Percentiles rank a stretch among this genome's conserved stretches.
phyloP scores from a whole-genome alignment of 2,113 vertebrate species.

The Colaptes auratus region DNA sequence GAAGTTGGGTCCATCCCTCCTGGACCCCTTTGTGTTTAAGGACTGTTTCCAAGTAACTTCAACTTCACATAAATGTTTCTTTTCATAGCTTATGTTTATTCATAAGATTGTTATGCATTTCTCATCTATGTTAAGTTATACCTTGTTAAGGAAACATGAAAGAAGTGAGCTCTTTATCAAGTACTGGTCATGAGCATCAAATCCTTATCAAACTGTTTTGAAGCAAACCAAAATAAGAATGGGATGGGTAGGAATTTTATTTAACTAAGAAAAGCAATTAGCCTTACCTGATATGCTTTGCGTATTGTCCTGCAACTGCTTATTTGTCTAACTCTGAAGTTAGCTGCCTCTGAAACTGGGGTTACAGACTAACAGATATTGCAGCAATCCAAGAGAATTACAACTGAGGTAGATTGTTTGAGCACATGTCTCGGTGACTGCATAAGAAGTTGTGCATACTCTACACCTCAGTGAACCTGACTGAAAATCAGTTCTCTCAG shows the following conservation, averaged over 20 bases:
- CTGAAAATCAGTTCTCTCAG: background rate
- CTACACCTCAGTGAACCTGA: background rate
- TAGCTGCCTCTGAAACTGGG: background rate
- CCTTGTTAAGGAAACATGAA: background rate
- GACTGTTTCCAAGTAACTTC: background rate
- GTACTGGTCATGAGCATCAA: background rate
- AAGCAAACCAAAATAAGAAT: background rate
- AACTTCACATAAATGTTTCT: background rate
- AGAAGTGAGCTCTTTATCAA: background rate
- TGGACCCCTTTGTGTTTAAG: too few relatives aligned
- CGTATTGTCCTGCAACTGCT: background rate
- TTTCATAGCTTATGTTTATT: background rate
- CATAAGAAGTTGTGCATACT: background rate
- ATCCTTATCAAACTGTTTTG: background rate
- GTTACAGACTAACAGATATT: background rate
- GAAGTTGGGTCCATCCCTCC: too few relatives aligned
- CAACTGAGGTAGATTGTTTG: background rate
- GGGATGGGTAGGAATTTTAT: background rate
- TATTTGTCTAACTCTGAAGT: background rate
- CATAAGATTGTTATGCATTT: background rate
- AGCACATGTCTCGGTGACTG: background rate
- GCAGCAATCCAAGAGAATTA: background rate
- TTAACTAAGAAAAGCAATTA: background rate
- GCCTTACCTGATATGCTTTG: background rate
- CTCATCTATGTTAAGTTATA: background rate